Evolutionary conservation across 1,140 invertebrate genomes (phyloP).

Genomic region (Rhagoletis zephyria): DNA sequence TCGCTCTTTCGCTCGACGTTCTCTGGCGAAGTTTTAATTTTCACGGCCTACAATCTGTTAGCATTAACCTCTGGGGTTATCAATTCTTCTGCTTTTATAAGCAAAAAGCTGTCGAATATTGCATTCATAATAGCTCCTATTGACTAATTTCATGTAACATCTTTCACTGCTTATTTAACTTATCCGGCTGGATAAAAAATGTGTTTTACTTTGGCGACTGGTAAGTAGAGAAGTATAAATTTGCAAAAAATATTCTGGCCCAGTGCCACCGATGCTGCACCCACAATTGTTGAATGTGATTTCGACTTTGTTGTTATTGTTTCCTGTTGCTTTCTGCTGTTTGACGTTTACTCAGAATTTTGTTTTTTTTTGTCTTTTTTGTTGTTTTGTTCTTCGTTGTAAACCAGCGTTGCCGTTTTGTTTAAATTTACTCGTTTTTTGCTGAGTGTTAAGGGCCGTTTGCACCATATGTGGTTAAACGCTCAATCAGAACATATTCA

Average conservation of each 20-base stretch:
- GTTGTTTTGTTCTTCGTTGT: not conserved
- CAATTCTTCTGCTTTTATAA: too few species aligned
- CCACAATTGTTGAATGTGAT: constrained; percentile 41
- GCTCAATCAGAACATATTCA: too few species aligned
- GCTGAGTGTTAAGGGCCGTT: too few species aligned
- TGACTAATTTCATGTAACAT: too few species aligned
- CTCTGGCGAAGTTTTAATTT: not conserved
- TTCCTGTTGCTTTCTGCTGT: constrained; percentile 36
- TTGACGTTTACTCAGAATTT: constrained; percentile 25
- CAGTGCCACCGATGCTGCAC: not conserved
- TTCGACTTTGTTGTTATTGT: constrained; percentile 27
- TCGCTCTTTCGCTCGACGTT: not conserved
- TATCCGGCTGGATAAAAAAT: not conserved
- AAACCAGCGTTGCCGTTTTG: too few species aligned
- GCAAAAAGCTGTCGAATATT: too few species aligned
- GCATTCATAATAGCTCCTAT: too few species aligned
- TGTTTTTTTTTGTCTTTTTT: not conserved
- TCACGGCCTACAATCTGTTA: not conserved
- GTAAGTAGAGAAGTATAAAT: not conserved
- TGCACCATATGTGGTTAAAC: too few species aligned
- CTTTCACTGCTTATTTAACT: too few species aligned
- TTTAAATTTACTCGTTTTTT: too few species aligned
- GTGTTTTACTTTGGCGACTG: not conserved
- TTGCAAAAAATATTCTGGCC: not conserved
- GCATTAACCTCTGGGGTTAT: too few species aligned